A percentile compares a stretch with the other conserved stretches of the same genome.
These are phyloP conservation scores for Embiotoca jacksoni DNA, from an alignment of 2,113 vertebrate species.

Conservation along the genomic window DNA sequence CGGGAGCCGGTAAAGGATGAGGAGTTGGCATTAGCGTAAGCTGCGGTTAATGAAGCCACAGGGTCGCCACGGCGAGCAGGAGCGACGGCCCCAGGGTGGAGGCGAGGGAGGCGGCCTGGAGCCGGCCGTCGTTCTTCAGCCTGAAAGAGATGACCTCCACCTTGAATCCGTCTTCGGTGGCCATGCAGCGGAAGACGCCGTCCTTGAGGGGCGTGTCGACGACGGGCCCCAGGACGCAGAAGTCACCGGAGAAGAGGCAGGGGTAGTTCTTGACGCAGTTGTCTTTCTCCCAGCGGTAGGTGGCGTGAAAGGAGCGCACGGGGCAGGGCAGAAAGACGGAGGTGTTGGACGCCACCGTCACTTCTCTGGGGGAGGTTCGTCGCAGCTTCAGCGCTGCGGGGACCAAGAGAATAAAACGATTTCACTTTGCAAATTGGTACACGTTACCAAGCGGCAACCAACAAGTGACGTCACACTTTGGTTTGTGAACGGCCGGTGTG, in stretches of 20 bases:
- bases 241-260: slow-evolving; percentile 84
- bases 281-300: slow-evolving; percentile 87
- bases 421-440: background rate
- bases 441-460: background rate
- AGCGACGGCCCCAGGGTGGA: slow-evolving; percentile 77
- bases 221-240: slow-evolving; percentile 83
- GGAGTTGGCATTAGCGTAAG: slow-evolving; percentile 69
- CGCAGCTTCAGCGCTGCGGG: slow-evolving; percentile 76
- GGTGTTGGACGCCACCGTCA: slow-evolving; percentile 81
- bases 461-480: too few species aligned
- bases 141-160: slow-evolving; percentile 86
- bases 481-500: too few species aligned
- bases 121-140: slow-evolving; percentile 78
- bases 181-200: slow-evolving; percentile 87
- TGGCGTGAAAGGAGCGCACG: slow-evolving; percentile 85
- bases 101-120: slow-evolving; percentile 72
- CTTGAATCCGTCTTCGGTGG: slow-evolving; percentile 84
- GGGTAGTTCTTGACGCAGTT: slow-evolving; percentile 83
- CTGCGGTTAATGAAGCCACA: slow-evolving; percentile 84
- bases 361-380: slow-evolving; percentile 79
- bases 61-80: slow-evolving; percentile 74
- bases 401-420: background rate
- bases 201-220: slow-evolving; percentile 80
- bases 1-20: slow-evolving; percentile 66
- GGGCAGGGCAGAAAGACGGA: slow-evolving; percentile 86